Conservation (phyloP, 1,140 invertebrate genomes). For the Sinella curviseta region DNA sequence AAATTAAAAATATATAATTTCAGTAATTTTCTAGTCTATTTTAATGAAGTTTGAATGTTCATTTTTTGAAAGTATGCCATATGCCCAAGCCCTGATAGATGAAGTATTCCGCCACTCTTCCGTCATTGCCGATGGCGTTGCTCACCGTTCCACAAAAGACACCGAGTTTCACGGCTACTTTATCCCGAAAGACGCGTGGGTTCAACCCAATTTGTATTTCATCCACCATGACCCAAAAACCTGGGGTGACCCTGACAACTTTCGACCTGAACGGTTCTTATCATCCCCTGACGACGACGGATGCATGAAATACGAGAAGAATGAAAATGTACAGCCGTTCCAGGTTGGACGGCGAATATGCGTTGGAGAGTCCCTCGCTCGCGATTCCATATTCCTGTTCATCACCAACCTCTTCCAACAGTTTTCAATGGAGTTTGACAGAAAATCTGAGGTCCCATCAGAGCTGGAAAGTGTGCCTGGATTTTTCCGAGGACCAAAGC, state of each 20-base stretch:
- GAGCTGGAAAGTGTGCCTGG: background rate
- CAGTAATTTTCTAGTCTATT: background rate
- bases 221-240: slow-evolving; percentile 41
- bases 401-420: slow-evolving; percentile 13
- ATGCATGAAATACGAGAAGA: slow-evolving; percentile 33
- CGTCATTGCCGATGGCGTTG: slow-evolving; percentile 45
- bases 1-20: background rate
- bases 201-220: slow-evolving; percentile 37
- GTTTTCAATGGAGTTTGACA: background rate
- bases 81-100: slow-evolving; percentile 49
- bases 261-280: slow-evolving; percentile 58
- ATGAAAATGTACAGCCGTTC: slow-evolving; percentile 51
- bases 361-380: slow-evolving; percentile 27
- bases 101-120: slow-evolving; percentile 47
- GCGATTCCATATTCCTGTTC: background rate
- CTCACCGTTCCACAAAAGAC: background rate
- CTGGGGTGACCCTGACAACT: slow-evolving; percentile 56
- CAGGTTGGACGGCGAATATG: slow-evolving; percentile 46
- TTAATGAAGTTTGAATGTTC: background rate
- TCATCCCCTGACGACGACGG: slow-evolving; percentile 40
- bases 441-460: background rate
- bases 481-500: background rate
- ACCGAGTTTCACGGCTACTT: background rate
- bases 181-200: slow-evolving; percentile 22
- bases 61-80: slow-evolving; percentile 46